phyloP scores from a whole-genome alignment of 2,888 invertebrate genomes.

The Apodemia mormo region DNA sequence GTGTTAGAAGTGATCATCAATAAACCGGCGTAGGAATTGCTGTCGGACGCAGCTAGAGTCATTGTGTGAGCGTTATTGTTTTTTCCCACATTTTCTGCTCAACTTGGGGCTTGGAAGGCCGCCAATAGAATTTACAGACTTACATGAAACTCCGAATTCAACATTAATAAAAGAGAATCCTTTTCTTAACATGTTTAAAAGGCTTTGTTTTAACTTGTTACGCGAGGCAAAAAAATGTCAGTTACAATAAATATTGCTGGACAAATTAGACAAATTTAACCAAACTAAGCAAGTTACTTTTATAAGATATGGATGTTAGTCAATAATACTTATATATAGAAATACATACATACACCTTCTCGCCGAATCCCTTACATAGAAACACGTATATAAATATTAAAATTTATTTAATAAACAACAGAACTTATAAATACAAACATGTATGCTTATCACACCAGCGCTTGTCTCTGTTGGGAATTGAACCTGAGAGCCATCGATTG shows the following conservation, averaged over 20 bases:
- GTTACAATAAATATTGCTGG: background rate
- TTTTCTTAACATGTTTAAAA: slow-evolving; percentile 2
- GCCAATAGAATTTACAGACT: slow-evolving; percentile 16
- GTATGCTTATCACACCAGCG: too few relatives aligned
- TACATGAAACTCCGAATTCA: slow-evolving; percentile 10
- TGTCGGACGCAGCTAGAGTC: slow-evolving; percentile 14
- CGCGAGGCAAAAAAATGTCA: background rate
- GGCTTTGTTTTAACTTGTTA: background rate
- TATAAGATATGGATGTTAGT: too few relatives aligned
- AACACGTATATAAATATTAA: too few relatives aligned
- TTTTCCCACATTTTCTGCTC: slow-evolving; percentile 19
- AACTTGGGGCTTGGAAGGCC: slow-evolving; percentile 11
- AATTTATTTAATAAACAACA: too few relatives aligned
- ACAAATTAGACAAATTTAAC: too few relatives aligned
- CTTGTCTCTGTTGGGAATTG: too few relatives aligned
- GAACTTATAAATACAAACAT: too few relatives aligned
- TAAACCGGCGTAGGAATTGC: slow-evolving; percentile 13
- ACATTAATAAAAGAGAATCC: slow-evolving; percentile 7
- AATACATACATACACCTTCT: too few relatives aligned
- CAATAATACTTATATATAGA: too few relatives aligned
- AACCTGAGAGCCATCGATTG: too few relatives aligned
- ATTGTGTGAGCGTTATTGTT: slow-evolving; percentile 18
- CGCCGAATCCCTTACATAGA: too few relatives aligned
- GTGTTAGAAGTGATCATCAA: slow-evolving; percentile 17
- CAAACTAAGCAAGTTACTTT: too few relatives aligned